Base-by-base conservation (phyloP, 1,140 invertebrate genomes). In the Euglossa dilemma region DNA sequence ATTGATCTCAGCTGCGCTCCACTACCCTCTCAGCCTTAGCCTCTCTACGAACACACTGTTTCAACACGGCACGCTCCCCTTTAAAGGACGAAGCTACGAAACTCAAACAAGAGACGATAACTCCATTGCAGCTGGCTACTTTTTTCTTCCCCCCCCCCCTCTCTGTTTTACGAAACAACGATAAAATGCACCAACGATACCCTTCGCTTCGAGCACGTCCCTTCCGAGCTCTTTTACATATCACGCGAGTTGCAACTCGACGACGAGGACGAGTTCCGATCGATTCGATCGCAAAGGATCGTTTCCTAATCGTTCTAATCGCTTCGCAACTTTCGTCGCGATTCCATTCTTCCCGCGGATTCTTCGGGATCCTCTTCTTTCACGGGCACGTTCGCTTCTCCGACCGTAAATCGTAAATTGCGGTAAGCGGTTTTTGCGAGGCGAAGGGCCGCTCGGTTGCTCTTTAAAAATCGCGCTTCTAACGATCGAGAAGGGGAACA, bases 391-490 rank as follows among this genome's bases (percentile, higher is more conserved):
- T 16, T 16, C 20, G 14, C 45, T 57, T 47, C 43, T 1, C 1
- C 57, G 12, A 50, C 11, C n/a, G 9, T 59, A 75, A 75, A 75
- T 28, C 12, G n/a, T 59, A 74, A 74, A 74, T 74, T 74, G n/a
- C 36, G 7, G 43, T 18, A 63, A 50, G 5, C n/a, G 14, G 43
- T 75, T 75, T 63, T 75, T 75, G 73, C 23, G 4, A 3, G 16
- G 8, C 54, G 14, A n/a, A 23, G 20, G 14, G 28, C 14, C 16
- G 23, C 9, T 20, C 36, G 43, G 12, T 72, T 43, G 20, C 25
- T 28, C 18, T 50, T 63, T 63, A 47, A 75, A 75, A 63, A 64
- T 59, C 47, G 45, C 45, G 57, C 57, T 64, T 63, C 45, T 76
- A 50, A 59, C 25, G 59, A 76, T 52, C 45, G 12, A n/a, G 12